Evolutionary conservation across 30 jellyfish, hydroid and myxozoan genomes (phyloP).

Genomic region (Hydractinia symbiolongicarpus): DNA sequence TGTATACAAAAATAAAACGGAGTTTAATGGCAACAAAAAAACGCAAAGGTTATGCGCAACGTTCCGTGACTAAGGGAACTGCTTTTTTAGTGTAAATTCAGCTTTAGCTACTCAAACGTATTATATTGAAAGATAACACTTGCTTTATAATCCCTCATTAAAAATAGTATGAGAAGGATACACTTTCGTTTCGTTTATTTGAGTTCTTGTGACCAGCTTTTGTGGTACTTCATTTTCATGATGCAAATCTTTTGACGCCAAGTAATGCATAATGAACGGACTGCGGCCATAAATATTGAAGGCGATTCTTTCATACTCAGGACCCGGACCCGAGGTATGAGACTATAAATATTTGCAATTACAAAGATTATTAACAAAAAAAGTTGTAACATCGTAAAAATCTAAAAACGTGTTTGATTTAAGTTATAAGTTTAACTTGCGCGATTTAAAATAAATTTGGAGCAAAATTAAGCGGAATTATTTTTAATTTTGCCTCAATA

Average conservation of each 20-base stretch:
- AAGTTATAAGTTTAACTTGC: no score
- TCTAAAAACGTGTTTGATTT: no score
- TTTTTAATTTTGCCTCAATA: no score
- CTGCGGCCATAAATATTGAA: constrained; percentile 58
- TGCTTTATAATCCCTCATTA: not conserved
- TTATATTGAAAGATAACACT: no score
- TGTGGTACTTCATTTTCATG: constrained; percentile 37
- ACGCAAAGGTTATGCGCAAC: not conserved
- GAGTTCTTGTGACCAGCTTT: constrained; percentile 53
- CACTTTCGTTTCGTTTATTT: constrained; percentile 19
- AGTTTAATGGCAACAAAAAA: not conserved
- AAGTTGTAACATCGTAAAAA: no score
- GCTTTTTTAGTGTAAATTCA: no score
- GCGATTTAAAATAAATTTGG: no score
- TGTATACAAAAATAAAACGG: no score
- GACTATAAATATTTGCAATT: constrained; percentile 27
- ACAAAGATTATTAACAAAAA: no score
- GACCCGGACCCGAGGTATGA: constrained; percentile 75
- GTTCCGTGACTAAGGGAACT: not conserved
- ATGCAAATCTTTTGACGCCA: constrained; percentile 42
- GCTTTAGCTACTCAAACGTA: no score
- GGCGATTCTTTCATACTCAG: constrained; percentile 37
- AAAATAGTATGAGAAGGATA: not conserved
- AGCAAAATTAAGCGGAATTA: no score
- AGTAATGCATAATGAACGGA: constrained; percentile 55